Base-by-base conservation (phyloP, 2,113 vertebrate species). In the Falco punctatus region DNA sequence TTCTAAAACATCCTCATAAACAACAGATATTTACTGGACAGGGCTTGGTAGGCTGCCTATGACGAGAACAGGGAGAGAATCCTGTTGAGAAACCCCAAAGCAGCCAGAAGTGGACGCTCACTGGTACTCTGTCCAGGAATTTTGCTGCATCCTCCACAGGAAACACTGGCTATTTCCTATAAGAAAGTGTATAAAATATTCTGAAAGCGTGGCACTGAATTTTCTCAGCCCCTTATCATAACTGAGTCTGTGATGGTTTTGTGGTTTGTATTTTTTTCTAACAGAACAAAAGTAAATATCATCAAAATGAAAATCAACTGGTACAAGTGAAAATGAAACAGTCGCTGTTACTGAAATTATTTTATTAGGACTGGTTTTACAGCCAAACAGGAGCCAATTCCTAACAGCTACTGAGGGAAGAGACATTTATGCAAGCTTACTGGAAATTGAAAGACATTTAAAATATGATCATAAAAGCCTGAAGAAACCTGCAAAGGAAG, bases 341-440 rank as follows among this genome's bases (percentile, higher is more conserved):
- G 79, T 95, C 73, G n/a, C 66, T 35, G 9, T 62, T 92, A 49
- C 70, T 54, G 46, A 90, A 88, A 91, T 88, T 62, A 92, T 14
- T 90, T 28, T 42, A 88, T 80, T 85, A 82, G 58, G 52, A 61
- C 59, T n/a, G 57, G 94, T 92, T 89, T 84, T 78, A 91, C 49
- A 94, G 75, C 75, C 86, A 94, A 92, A 84, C 54, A 72, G 49
- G 12, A 94, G 35, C 70, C 79, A 69, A 85, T 92, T 95, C 81
- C 48, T 91, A 97, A 92, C 42, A 77, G 81, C 88, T 87, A 89
- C 89, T 46, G 6, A 83, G 91, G 78, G 89, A 97, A 88, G 18
- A 96, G 89, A 90, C 92, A 77, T 95, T 96, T 92, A 88, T 95
- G 94, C 70, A 94, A 87, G 84, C 49, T 91, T 94, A 95, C 66